Base-by-base conservation (phyloP, 1,140 invertebrate species). In the Augochlora pura region DNA sequence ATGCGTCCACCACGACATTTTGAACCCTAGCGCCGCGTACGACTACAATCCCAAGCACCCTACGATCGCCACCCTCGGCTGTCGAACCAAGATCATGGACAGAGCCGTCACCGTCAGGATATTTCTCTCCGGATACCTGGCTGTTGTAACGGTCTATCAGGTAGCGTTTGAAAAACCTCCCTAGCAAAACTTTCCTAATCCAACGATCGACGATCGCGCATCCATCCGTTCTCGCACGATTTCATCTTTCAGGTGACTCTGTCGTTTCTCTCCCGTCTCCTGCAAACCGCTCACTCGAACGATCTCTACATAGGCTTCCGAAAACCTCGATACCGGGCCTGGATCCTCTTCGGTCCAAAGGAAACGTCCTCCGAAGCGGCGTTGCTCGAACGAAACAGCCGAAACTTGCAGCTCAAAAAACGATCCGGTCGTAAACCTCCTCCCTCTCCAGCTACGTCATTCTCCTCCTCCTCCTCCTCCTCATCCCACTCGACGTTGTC, bases 221-320 rank as follows among this genome's bases (percentile, higher is more conserved):
- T n/a, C n/a, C n/a, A n/a, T n/a, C n/a, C n/a, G n/a, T n/a, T 54
- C 52, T 16, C 7, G n/a, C 7, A 0, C 52, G 52, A n/a, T 57
- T 52, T 9, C 6, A 21, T 0, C 12, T 70, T 66, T 12, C 38
- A 88, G 85, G 23, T 88, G 39, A 21, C 68, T 1, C 42, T 88
- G 23, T 74, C 76, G 10, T 38, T 83, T 25, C 25, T 87, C 16
- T 71, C 81, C 16, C 78, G 86, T 4, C 21, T 88, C 4, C 63
- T 86, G 46, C 85, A 86, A 59, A 83, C 85, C 2, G 80, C 83
- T 0, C 63, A 77, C 2, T 54, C 49, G 39, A 83, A 74, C 60
- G 72, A 60, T 1, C 14, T 76, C 3, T 74, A 71, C 42, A 54
- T 85, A 64, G 77, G 79, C 0, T 57, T 64, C 0, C n/a, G 10